phyloP scores from a whole-genome alignment of 2,113 vertebrate genomes.

The Aplodontia rufa region DNA sequence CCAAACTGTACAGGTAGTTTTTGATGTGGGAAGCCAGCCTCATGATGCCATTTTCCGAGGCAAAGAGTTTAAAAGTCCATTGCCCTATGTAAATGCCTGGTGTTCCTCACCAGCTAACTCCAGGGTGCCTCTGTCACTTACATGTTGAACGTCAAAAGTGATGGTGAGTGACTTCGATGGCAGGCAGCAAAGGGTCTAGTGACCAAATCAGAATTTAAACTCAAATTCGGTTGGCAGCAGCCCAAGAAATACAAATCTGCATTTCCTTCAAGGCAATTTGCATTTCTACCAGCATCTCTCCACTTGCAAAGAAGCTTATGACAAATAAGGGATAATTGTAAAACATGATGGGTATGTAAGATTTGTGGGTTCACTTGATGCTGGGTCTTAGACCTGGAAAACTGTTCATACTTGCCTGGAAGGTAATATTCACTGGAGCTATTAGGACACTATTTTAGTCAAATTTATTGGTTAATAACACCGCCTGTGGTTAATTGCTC shows the following conservation, averaged over 20 bases:
- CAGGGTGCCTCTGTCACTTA: neutral
- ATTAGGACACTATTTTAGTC: neutral
- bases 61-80: neutral
- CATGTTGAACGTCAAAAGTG: neutral
- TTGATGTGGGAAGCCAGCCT: neutral
- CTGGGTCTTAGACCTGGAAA: neutral
- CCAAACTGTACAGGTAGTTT: constrained; percentile 16
- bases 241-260: neutral
- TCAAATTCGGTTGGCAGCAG: neutral
- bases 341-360: neutral
- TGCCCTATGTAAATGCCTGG: neutral
- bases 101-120: neutral
- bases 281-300: neutral
- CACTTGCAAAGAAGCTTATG: neutral
- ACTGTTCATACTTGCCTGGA: neutral
- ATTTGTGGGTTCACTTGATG: neutral
- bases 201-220: neutral
- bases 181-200: neutral
- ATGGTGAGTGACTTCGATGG: neutral
- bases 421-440: neutral
- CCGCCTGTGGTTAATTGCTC: neutral
- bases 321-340: neutral
- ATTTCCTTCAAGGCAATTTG: neutral
- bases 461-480: neutral
- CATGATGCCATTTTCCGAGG: neutral